Conservation (phyloP, 1,140 invertebrate species). For the Diabrotica undecimpunctata region DNA sequence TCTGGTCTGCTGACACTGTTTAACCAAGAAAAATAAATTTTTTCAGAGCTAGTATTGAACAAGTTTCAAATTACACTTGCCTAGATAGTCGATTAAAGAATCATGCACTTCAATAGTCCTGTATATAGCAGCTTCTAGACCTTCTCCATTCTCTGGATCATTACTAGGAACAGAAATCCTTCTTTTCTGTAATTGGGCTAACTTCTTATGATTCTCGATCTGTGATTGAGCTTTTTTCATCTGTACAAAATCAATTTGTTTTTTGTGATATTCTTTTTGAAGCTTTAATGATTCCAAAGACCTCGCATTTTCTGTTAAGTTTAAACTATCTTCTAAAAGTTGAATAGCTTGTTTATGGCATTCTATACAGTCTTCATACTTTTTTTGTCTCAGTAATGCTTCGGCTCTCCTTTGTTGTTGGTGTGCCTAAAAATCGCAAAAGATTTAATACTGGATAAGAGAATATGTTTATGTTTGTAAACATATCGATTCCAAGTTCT, state of each 20-base stretch:
- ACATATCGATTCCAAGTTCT: not conserved
- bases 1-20: too few relatives aligned
- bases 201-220: conserved; percentile 22
- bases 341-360: conserved; percentile 31
- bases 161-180: conserved; percentile 15
- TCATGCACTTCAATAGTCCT: conserved; percentile 35
- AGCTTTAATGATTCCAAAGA: conserved; percentile 29
- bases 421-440: conserved; percentile 29
- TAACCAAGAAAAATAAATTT: too few relatives aligned
- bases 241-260: conserved; percentile 33
- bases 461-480: not conserved
- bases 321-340: conserved; percentile 20
- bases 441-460: not conserved
- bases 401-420: conserved; percentile 31
- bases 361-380: conserved; percentile 34
- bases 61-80: conserved; percentile 4
- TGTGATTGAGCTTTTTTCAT: conserved; percentile 32
- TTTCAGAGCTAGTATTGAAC: too few relatives aligned
- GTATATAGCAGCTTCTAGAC: conserved; percentile 33
- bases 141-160: conserved; percentile 21
- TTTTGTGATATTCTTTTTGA: conserved; percentile 33
- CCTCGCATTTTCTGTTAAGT: conserved; percentile 23
- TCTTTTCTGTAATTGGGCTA: conserved; percentile 8
- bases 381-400: conserved; percentile 26
- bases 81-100: conserved; percentile 34